Evolutionary conservation across 2,113 vertebrate genomes (phyloP).

Genomic region (Burhinus oedicnemus): DNA sequence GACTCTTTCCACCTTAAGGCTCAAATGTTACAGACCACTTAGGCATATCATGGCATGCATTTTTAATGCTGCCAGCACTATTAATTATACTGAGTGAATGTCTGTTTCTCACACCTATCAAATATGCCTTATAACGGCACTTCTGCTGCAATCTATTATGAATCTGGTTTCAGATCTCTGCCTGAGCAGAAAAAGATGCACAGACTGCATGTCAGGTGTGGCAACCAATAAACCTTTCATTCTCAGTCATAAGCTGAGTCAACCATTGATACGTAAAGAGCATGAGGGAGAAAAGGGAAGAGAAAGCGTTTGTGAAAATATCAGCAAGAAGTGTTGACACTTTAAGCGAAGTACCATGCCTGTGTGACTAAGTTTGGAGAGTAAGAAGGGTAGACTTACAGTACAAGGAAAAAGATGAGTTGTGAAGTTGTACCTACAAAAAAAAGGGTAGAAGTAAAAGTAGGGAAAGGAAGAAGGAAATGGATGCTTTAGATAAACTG

Average conservation of each 20-base stretch:
- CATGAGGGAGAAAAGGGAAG: neutral
- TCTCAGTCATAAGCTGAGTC: neutral
- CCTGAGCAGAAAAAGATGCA: neutral
- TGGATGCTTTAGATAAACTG: neutral
- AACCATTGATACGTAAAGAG: neutral
- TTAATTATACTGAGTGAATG: neutral
- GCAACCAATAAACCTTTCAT: neutral
- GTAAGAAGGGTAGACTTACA: neutral
- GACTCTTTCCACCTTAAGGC: neutral
- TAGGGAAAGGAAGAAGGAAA: neutral
- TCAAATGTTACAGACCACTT: neutral
- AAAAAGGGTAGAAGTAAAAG: neutral
- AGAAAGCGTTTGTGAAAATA: neutral
- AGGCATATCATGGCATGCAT: neutral
- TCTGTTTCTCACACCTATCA: neutral
- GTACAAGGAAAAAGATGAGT: neutral
- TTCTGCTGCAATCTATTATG: neutral
- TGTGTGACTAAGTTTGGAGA: neutral
- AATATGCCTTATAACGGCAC: neutral
- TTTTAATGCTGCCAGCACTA: slow-evolving; percentile 14
- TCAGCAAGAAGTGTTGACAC: neutral
- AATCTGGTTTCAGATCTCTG: neutral
- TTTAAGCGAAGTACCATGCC: neutral
- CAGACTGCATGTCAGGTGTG: neutral
- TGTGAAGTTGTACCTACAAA: neutral